These are phyloP conservation scores for Melanerpes aurifrons DNA, from an alignment of 2,113 vertebrate species.

Conservation along the genomic window DNA sequence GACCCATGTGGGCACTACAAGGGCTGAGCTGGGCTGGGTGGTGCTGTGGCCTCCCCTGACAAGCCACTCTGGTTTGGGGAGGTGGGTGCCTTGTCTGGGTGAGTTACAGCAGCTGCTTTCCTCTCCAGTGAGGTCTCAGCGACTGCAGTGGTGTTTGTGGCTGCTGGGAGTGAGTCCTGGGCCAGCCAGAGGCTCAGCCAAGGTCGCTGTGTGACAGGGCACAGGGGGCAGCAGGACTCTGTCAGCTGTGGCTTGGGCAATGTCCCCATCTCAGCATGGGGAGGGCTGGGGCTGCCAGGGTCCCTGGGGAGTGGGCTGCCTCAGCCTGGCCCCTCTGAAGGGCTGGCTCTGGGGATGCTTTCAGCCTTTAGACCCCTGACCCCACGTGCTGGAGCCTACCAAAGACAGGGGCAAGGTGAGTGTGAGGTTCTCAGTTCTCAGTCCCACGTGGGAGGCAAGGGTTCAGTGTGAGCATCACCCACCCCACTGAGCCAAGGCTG, in stretches of 20 bases:
- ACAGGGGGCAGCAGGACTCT: not conserved
- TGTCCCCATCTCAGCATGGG: accelerated
- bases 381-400: accelerated
- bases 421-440: not conserved
- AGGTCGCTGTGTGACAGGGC: not conserved
- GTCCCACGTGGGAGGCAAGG: not conserved
- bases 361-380: not conserved
- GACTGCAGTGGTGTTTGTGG: accelerated
- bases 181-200: not conserved
- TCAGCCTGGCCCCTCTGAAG: accelerated
- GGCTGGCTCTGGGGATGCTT: not conserved
- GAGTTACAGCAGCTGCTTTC: slow-evolving; percentile 7
- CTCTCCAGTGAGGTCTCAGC: accelerated
- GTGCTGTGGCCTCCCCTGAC: not conserved
- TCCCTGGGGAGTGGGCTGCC: not conserved
- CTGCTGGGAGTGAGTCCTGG: accelerated
- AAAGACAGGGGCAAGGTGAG: not conserved
- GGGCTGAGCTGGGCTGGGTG: not conserved
- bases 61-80: not conserved
- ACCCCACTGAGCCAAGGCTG: not conserved
- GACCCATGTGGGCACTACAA: not conserved
- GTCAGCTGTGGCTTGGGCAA: not conserved
- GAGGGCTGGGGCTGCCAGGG: not conserved
- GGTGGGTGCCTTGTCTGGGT: not conserved
- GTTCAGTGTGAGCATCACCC: not conserved